Base-by-base conservation (phyloP, 2,888 invertebrate genomes). In the Agrochola circellaris region DNA sequence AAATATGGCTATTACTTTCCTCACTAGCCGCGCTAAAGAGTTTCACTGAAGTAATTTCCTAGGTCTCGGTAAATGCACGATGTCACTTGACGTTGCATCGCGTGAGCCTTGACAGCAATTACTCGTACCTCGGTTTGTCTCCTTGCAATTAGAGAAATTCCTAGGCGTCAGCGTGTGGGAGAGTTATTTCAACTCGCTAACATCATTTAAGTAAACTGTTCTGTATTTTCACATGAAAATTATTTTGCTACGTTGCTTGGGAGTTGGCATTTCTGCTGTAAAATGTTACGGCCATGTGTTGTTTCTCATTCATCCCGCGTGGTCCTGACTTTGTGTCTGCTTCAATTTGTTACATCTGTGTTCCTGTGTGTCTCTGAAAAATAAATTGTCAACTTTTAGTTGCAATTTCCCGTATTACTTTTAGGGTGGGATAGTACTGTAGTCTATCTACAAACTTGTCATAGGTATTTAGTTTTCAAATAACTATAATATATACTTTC, bases 101-200 rank as follows among this genome's bases (percentile, higher is more conserved):
- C 89, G 88, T 88, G 90, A 87, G 87, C 77, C 86, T 85, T 79
- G 78, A 81, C 83, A 78, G 87, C 92, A 90, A 92, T 91, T 92
- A 91, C 87, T 88, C 81, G 77, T 81, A 85, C 79, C 81, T 87
- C 84, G 81, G 85, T 90, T 90, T 88, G 89, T 89, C 89, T 88
- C 86, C 84, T 84, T 79, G 93, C 92, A 94, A 94, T 94, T 93
- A 94, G 91, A 93, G 90, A 89, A 45, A 94, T 94, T 92, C 92
- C 92, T 93, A 92, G 91, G 84, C 89, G 88, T 86, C 90, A 87
- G 89, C 90, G 90, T 93, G 94, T 95, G 95, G 93, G 95, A 95
- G 93, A 93, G 91, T 93, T 93, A 94, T 94, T 93, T 90, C 87
- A 88, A 88, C 89, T 88, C 84, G 82, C 89, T 87, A 89, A 90